A percentile compares a stretch with the other conserved stretches of the same genome.
phyloP scores from a whole-genome alignment of 2,113 vertebrate species.

The Dissostichus mawsoni region DNA sequence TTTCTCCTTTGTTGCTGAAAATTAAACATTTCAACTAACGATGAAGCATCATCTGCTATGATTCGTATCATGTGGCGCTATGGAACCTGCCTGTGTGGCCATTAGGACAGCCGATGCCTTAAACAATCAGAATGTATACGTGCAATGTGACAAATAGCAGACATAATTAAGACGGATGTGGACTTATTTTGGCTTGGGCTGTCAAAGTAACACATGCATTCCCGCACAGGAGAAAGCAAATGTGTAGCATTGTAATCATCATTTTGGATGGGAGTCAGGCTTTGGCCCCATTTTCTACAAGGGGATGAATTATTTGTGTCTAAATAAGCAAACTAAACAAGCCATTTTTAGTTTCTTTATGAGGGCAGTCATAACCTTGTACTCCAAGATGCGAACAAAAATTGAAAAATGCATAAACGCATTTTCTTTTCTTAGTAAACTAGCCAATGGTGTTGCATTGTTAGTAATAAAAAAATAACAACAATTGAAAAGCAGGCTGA shows the following conservation, averaged over 20 bases:
- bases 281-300: conserved; percentile 34
- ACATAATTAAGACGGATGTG: conserved; percentile 61
- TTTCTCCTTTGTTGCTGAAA: background rate
- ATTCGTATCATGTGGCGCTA: background rate
- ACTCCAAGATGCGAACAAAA: conserved; percentile 18
- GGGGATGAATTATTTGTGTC: conserved; percentile 14
- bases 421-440: background rate
- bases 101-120: background rate
- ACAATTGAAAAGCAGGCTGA: conserved; percentile 31
- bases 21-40: background rate
- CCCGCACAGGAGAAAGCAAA: conserved; percentile 30
- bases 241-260: conserved; percentile 43
- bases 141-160: conserved; percentile 44
- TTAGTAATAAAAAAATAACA: conserved; percentile 18
- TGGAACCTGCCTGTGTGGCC: background rate
- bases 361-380: background rate
- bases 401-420: background rate
- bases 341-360: conserved; percentile 1
- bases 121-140: conserved; percentile 43
- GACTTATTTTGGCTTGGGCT: conserved; percentile 22
- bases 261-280: conserved; percentile 23
- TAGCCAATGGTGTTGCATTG: background rate
- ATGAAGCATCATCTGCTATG: background rate
- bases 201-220: conserved; percentile 37
- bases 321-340: conserved; percentile 20